phyloP scores from a whole-genome alignment of 2,888 invertebrate genomes.

The Nomada goodeniana region DNA sequence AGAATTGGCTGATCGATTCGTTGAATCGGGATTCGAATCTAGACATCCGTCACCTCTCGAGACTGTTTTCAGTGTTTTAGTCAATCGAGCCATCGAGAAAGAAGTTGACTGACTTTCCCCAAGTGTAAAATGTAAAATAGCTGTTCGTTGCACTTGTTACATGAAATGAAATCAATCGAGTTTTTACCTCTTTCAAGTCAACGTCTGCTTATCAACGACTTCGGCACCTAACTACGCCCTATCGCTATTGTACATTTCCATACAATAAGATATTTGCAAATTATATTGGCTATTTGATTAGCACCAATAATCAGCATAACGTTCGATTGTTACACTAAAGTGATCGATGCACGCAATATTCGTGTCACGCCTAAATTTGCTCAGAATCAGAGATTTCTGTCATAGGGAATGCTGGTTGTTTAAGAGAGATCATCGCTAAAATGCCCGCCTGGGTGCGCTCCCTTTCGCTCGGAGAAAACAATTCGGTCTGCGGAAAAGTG shows the following conservation, averaged over 20 bases:
- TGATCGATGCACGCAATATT: no score
- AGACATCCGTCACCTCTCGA: neutral
- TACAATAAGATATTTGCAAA: no score
- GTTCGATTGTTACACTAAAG: no score
- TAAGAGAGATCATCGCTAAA: conserved; percentile 12
- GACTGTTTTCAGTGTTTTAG: neutral
- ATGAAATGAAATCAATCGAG: no score
- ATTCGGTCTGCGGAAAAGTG: neutral
- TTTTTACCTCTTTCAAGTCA: no score
- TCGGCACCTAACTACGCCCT: no score
- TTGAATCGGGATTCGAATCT: neutral
- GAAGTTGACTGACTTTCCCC: neutral
- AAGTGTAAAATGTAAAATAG: conserved; percentile 2
- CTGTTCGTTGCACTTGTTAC: neutral
- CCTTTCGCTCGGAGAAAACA: conserved; percentile 21
- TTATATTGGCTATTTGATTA: no score
- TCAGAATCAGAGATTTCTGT: neutral
- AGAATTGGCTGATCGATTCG: conserved; percentile 10
- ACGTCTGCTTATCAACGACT: no score
- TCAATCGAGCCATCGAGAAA: neutral
- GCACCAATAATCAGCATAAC: no score
- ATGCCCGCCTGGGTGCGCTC: conserved; percentile 9
- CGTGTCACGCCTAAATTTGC: neutral
- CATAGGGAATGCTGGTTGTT: conserved; percentile 3
- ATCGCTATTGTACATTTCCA: no score